These are phyloP conservation scores for Hofmannophila pseudospretella DNA, from an alignment of 2,888 invertebrate genomes.

Conservation along the genomic window DNA sequence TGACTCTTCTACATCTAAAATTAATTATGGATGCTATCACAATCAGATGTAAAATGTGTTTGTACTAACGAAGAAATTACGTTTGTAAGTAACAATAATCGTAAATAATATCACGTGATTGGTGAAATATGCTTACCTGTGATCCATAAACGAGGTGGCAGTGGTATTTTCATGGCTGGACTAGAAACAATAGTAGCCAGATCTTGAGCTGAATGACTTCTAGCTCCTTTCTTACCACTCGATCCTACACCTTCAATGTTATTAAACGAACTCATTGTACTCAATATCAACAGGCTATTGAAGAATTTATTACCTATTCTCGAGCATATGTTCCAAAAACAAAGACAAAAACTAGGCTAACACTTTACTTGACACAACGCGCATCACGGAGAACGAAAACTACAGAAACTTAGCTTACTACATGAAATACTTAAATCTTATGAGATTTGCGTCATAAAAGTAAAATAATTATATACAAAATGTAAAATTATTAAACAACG, in stretches of 20 bases:
- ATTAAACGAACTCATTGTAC: slow-evolving; percentile 46
- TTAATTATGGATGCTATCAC: neutral
- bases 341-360: slow-evolving; percentile 46
- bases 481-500: slow-evolving; percentile 61
- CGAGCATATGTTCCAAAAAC: slow-evolving; percentile 54
- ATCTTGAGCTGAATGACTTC: slow-evolving; percentile 70
- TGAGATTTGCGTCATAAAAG: slow-evolving; percentile 63
- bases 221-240: slow-evolving; percentile 30
- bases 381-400: slow-evolving; percentile 31
- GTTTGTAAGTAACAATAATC: too few species aligned
- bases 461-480: slow-evolving; percentile 63
- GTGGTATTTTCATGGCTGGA: slow-evolving; percentile 68
- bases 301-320: slow-evolving; percentile 46
- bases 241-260: slow-evolving; percentile 34
- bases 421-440: slow-evolving; percentile 54
- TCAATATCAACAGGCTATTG: slow-evolving; percentile 33
- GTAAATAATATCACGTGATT: too few species aligned
- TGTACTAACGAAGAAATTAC: too few species aligned
- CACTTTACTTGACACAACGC: slow-evolving; percentile 27
- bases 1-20: slow-evolving; percentile 62
- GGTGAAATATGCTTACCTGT: slow-evolving; percentile 45
- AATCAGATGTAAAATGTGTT: too few species aligned
- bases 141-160: slow-evolving; percentile 70
- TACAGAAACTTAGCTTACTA: slow-evolving; percentile 29
- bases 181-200: slow-evolving; percentile 48